Evolutionary conservation across 2,797 vertebrate genomes (phyloP), one percentile per base, ranked within the genome.

Genomic region (Cyprinodon diabolis): DNA sequence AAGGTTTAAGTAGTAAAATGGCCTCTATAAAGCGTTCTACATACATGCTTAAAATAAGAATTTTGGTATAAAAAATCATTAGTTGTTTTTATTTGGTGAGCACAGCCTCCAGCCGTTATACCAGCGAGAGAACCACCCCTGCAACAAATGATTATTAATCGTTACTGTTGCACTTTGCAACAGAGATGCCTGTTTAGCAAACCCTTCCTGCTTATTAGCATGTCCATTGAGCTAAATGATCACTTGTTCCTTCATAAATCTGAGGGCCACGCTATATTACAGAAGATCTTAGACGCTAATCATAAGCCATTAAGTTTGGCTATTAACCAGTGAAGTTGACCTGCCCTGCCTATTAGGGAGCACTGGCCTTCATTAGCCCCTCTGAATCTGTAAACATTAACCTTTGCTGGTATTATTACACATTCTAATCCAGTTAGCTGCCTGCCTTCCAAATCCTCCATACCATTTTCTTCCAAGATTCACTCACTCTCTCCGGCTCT

Each of bases 371-470:
- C 86, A 87, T 93, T 92, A 91, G 75, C 81, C 80, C 84, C 67
- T 81, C 62, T 68, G 81, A 75, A 80, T 84, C 80, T 83, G 82
- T 89, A 84, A 88, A 85, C 87, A 89, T 90, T 91, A 91, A 90
- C 91, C 88, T 91, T 81, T 87, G 79, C 85, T 85, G 37, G 80
- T 83, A 81, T 80, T 86, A 87, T 86, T 82, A 87, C 77, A 81
- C 73, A 81, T 84, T 78, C 82, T 91, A 90, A 92, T 92, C 86
- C 66, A 74, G 89, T 92, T 91, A 90, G 82, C 65, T 8, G 79
- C 47, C 79, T 81, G 70, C 68, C 75, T 54, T 72, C 58, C 69
- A 82, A 84, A 84, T 82, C 77, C 68, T 56, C 62, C 76, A 82
- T 78, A 77, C 79, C 78, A 66, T 85, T 86, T 80, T 71, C 70